These are phyloP conservation scores for Sphenopsis melanotis DNA, from an alignment of 2,797 vertebrate species.

Conservation along the genomic window DNA sequence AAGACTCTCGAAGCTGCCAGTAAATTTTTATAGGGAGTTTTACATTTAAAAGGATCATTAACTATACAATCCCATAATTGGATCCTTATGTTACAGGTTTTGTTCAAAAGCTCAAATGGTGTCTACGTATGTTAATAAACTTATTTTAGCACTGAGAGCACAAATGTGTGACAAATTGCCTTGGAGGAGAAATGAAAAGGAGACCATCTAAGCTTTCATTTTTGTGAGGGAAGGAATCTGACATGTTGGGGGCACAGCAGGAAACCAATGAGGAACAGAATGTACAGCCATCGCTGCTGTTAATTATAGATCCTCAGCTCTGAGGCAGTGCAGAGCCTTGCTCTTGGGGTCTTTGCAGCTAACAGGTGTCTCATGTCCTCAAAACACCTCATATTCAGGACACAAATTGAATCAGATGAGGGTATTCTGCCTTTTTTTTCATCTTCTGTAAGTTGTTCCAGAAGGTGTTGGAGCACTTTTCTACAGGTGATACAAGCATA, in stretches of 20 bases:
- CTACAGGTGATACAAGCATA: not conserved
- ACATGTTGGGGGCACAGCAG: not conserved
- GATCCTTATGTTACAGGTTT: not conserved
- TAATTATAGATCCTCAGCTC: not conserved
- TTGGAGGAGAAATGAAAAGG: constrained; percentile 8
- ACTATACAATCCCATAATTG: not conserved
- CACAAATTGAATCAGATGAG: not conserved
- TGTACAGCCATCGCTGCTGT: not conserved
- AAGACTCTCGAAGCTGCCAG: not conserved
- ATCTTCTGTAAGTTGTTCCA: not conserved
- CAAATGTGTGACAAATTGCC: not conserved
- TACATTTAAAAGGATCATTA: constrained; percentile 12
- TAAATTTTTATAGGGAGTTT: not conserved
- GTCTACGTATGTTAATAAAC: not conserved
- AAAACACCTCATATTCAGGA: not conserved
- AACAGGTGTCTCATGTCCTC: not conserved
- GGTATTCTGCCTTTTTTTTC: not conserved
- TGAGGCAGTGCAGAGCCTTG: not conserved
- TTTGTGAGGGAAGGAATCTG: not conserved
- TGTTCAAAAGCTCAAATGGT: not conserved
- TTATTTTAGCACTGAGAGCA: not conserved
- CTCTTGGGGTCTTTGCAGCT: not conserved
- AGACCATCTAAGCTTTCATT: not conserved
- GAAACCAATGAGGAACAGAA: constrained; percentile 52
- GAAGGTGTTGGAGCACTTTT: not conserved